phyloP scores from a whole-genome alignment of 1,140 invertebrate species.

The Paraescarpia echinospica region DNA sequence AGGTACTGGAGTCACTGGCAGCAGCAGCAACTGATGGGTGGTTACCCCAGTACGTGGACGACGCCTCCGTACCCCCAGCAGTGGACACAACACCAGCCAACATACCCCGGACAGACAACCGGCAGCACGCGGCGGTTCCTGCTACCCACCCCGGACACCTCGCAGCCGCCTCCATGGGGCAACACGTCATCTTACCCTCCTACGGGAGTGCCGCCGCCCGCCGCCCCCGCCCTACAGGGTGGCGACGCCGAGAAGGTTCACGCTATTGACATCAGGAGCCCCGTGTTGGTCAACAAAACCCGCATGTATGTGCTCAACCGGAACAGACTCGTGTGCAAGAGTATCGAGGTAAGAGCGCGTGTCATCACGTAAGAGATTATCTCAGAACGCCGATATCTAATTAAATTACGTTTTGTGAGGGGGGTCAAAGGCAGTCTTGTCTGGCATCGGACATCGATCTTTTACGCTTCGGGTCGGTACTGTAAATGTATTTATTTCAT shows the following conservation, averaged over 20 bases:
- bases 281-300: background rate
- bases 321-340: conserved; percentile 18
- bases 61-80: background rate
- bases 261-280: background rate
- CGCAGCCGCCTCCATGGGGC: background rate
- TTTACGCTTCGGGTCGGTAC: too few species aligned
- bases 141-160: background rate
- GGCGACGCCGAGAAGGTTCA: background rate
- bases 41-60: background rate
- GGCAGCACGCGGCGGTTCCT: background rate
- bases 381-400: too few species aligned
- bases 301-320: conserved; percentile 22
- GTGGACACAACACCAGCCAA: background rate
- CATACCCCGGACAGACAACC: background rate
- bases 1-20: background rate
- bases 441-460: too few species aligned
- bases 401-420: too few species aligned
- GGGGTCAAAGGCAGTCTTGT: too few species aligned
- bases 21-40: background rate
- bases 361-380: background rate
- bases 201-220: background rate
- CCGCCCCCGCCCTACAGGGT: background rate
- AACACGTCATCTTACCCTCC: background rate
- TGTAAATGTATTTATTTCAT: too few species aligned
- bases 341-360: background rate